phyloP scores from a whole-genome alignment of 2,113 vertebrate genomes.

The Corythornis madagascariensis region DNA sequence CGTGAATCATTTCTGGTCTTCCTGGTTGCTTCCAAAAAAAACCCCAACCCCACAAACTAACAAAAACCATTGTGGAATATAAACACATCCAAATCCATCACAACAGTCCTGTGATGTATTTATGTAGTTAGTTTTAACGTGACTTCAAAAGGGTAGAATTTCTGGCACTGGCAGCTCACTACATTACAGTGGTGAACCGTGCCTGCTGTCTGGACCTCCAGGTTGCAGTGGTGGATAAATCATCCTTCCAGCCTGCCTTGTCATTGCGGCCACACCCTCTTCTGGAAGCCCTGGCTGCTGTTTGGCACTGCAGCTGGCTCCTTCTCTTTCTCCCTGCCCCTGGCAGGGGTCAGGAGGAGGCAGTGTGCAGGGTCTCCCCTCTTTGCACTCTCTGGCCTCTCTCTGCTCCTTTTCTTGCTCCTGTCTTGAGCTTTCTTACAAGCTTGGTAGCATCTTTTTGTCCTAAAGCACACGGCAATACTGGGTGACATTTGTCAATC shows the following conservation, averaged over 20 bases:
- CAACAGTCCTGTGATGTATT: not conserved
- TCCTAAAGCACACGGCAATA: not conserved
- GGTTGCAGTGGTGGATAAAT: not conserved
- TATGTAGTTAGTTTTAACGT: not conserved
- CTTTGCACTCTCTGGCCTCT: not conserved
- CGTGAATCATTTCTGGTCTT: not conserved
- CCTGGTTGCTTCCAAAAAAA: not conserved
- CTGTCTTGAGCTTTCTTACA: not conserved
- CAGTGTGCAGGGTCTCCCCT: not conserved
- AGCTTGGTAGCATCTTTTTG: not conserved
- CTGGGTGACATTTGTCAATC: not conserved
- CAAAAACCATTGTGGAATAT: rapidly evolving
- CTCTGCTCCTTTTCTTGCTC: not conserved
- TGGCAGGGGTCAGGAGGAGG: not conserved
- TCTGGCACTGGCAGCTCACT: not conserved
- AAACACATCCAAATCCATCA: not conserved
- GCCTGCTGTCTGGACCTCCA: not conserved
- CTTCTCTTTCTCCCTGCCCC: not conserved
- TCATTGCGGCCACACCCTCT: not conserved
- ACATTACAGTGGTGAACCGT: not conserved
- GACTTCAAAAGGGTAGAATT: not conserved
- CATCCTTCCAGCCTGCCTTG: not conserved
- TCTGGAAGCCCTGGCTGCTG: not conserved
- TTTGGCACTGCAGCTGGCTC: not conserved
- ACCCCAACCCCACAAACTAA: not conserved